Conservation (phyloP, 2,888 invertebrate species). For the Spodoptera picta region DNA sequence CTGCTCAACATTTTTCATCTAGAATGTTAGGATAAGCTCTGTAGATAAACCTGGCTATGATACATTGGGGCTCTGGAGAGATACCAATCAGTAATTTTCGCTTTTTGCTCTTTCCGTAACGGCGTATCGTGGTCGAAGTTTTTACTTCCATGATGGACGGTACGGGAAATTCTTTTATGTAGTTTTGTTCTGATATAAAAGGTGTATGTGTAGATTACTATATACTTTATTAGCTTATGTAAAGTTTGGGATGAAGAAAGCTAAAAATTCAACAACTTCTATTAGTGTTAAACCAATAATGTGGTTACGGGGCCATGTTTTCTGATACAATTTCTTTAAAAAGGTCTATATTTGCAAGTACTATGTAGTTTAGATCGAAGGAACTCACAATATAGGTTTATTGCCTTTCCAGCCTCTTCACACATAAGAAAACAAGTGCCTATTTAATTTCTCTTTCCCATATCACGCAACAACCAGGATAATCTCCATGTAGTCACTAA, state of each 20-base stretch:
- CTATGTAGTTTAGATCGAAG: too few relatives aligned
- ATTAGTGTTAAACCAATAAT: too few relatives aligned
- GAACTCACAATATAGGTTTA: too few relatives aligned
- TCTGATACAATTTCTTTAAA: too few relatives aligned
- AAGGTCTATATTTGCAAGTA: too few relatives aligned
- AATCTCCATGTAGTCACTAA: constrained; percentile 14
- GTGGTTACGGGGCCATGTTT: too few relatives aligned
- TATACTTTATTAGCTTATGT: too few relatives aligned
- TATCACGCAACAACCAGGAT: neutral
- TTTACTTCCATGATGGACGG: constrained; percentile 32
- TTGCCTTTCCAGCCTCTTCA: too few relatives aligned
- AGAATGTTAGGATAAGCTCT: constrained; percentile 56
- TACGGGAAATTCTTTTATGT: constrained; percentile 12
- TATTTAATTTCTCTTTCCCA: neutral
- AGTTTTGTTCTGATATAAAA: neutral
- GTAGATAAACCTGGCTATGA: constrained; percentile 59
- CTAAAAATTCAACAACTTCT: too few relatives aligned
- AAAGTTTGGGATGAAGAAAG: too few relatives aligned
- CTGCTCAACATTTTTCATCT: constrained; percentile 63
- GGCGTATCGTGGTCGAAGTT: constrained; percentile 38
- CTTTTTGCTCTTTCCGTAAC: constrained; percentile 51
- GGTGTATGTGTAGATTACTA: too few relatives aligned
- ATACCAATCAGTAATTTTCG: constrained; percentile 57
- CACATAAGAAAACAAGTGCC: too few relatives aligned
- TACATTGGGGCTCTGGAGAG: constrained; percentile 54